Evolutionary conservation across 2,797 vertebrate genomes (phyloP).

Genomic region (Echiichthys vipera): DNA sequence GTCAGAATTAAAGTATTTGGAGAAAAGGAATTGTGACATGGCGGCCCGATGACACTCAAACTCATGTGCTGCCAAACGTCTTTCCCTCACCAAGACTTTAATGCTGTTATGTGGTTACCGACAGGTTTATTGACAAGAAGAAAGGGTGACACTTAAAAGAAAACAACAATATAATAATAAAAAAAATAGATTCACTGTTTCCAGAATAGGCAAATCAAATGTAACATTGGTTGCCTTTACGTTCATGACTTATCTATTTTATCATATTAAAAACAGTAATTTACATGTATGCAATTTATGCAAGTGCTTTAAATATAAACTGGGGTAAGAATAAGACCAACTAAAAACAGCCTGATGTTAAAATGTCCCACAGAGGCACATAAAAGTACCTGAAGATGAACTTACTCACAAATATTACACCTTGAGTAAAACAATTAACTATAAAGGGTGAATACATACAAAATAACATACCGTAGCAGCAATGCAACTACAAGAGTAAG

Average conservation of each 20-base stretch:
- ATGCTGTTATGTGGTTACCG: not conserved
- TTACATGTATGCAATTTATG: not conserved
- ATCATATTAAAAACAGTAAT: not conserved
- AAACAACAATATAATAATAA: not conserved
- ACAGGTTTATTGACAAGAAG: not conserved
- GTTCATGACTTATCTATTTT: not conserved
- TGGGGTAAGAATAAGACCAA: not conserved
- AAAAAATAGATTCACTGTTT: not conserved
- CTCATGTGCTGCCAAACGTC: not conserved
- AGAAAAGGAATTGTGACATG: conserved; percentile 15
- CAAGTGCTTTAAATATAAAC: not conserved
- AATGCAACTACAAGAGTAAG: not conserved
- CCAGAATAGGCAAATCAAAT: not conserved
- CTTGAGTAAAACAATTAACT: not conserved
- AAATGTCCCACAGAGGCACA: too few relatives aligned
- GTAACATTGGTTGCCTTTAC: not conserved
- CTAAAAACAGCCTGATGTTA: too few relatives aligned
- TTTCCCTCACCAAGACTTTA: not conserved
- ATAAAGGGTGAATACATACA: not conserved
- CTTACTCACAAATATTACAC: not conserved
- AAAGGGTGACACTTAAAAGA: not conserved
- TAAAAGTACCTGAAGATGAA: too few relatives aligned
- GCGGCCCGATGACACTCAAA: not conserved
- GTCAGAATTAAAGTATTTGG: conserved; percentile 35
- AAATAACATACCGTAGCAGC: not conserved